Conservation (phyloP, 2,888 invertebrate species). For the Polia nebulosa region DNA sequence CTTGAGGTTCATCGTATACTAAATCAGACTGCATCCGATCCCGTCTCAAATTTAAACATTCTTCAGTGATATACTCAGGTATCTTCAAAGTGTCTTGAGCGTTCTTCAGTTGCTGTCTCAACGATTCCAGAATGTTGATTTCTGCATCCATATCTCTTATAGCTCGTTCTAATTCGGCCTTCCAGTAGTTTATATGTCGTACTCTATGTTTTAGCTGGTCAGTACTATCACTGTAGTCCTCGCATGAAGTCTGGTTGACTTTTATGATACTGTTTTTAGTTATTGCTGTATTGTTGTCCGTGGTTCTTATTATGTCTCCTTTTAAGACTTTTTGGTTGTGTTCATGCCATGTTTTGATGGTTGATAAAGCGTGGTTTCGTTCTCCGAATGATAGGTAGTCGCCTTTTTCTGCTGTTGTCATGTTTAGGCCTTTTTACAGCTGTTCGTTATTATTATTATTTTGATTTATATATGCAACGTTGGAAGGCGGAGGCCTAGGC, state of each 20-base stretch:
- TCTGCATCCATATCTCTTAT: conserved; percentile 86
- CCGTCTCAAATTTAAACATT: conserved; percentile 93
- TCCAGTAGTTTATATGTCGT: conserved; percentile 88
- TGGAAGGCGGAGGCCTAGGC: no score
- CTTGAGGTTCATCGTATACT: conserved; percentile 94
- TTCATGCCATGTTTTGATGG: conserved; percentile 82
- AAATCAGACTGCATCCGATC: conserved; percentile 94
- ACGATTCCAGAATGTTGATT: conserved; percentile 80
- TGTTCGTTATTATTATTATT: background rate
- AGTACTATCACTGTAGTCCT: conserved; percentile 84
- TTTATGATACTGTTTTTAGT: conserved; percentile 87
- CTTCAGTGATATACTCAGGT: conserved; percentile 90
- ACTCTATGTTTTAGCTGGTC: conserved; percentile 84
- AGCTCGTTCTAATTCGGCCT: conserved; percentile 84
- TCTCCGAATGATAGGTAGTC: conserved; percentile 83
- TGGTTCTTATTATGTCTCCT: conserved; percentile 85
- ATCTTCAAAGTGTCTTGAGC: conserved; percentile 83
- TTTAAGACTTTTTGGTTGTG: conserved; percentile 83
- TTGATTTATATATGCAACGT: background rate
- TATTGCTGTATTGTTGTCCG: conserved; percentile 83
- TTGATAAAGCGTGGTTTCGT: conserved; percentile 78
- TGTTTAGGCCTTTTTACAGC: conserved; percentile 54
- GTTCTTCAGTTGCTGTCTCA: conserved; percentile 86
- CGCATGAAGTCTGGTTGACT: conserved; percentile 85
- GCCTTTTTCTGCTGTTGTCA: conserved; percentile 79